A percentile compares a stretch with the other conserved stretches of the same genome.
phyloP scores from a whole-genome alignment of 2,113 vertebrate species.

The Apaloderma vittatum region DNA sequence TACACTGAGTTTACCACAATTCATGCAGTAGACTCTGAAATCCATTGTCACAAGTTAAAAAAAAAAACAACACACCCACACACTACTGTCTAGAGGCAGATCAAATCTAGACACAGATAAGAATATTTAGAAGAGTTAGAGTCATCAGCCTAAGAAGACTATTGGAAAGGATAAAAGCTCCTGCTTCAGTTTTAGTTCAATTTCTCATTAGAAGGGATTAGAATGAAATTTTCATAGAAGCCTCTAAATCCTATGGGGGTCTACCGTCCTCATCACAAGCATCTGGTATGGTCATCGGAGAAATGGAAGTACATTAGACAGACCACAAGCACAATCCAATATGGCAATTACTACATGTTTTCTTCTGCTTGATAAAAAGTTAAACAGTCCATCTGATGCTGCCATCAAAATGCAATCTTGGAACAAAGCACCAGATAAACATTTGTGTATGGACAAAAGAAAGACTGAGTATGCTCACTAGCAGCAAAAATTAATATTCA shows the following conservation, averaged over 20 bases:
- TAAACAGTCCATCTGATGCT: constrained; percentile 17
- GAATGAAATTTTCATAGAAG: constrained; percentile 58
- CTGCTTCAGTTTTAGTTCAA: constrained; percentile 50
- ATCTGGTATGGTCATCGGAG: constrained; percentile 61
- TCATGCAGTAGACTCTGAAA: background rate
- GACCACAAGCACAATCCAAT: constrained; percentile 32
- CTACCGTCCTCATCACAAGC: constrained; percentile 43
- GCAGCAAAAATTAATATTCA: background rate
- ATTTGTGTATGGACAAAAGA: background rate
- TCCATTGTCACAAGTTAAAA: background rate
- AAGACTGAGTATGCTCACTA: background rate
- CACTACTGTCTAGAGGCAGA: background rate
- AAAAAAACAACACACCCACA: background rate
- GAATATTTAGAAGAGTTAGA: constrained; percentile 4
- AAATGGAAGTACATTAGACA: background rate
- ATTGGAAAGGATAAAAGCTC: constrained; percentile 33
- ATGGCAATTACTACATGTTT: constrained; percentile 38
- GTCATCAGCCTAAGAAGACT: background rate
- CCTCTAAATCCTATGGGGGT: constrained; percentile 44
- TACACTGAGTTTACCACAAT: background rate
- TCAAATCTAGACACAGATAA: constrained; percentile 1
- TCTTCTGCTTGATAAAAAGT: constrained; percentile 24
- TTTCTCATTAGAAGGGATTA: constrained; percentile 70
- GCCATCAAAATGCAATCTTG: background rate
- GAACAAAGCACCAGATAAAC: background rate